Percentiles rank a stretch among this genome's conserved stretches.
phyloP scores from a whole-genome alignment of 2,797 vertebrate genomes.

The Choloepus didactylus region DNA sequence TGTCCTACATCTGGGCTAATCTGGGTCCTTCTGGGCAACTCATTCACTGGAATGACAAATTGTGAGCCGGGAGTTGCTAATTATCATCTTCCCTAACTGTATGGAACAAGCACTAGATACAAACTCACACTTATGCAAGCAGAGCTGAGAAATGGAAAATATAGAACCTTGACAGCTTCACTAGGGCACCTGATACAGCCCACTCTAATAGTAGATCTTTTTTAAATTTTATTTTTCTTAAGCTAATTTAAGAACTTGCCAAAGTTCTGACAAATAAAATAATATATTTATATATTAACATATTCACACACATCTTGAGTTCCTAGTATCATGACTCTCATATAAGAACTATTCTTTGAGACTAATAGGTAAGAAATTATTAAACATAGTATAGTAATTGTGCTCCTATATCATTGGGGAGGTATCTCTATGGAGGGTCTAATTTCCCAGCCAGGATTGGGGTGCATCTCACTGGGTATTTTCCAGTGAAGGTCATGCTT shows the following conservation, averaged over 20 bases:
- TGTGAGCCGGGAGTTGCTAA: neutral
- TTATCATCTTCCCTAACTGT: neutral
- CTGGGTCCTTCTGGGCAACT: neutral
- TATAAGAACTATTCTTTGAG: neutral
- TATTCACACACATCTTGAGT: neutral
- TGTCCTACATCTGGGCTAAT: neutral
- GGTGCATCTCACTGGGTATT: neutral
- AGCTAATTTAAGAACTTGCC: neutral
- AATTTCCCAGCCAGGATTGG: neutral
- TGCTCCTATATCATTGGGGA: neutral
- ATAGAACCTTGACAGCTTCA: neutral
- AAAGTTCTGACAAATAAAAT: neutral
- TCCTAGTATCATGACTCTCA: neutral
- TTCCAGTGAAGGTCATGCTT: neutral
- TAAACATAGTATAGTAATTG: neutral
- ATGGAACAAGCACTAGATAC: neutral
- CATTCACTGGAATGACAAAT: neutral
- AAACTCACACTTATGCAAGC: neutral
- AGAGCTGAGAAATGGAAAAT: neutral
- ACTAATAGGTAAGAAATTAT: conserved; percentile 12
- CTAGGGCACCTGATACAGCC: neutral
- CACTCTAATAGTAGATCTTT: neutral
- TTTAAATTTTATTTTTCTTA: neutral
- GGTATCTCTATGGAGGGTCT: neutral
- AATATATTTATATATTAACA: neutral